Evolutionary conservation across 2,113 vertebrate species (phyloP).

Genomic region (Brachypodius melanocephalos): DNA sequence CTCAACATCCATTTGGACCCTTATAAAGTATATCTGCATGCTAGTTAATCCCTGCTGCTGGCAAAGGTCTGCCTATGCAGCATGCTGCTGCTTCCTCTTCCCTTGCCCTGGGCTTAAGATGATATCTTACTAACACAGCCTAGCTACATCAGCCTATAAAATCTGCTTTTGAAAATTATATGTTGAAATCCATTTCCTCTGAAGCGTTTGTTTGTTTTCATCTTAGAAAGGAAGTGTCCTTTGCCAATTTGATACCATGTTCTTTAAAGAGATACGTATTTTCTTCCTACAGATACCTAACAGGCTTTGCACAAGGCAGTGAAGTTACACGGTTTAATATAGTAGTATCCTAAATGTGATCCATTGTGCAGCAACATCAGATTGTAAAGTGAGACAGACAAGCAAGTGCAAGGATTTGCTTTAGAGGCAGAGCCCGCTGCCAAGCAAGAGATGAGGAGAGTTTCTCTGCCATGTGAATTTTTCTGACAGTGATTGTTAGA

Average conservation of each 20-base stretch:
- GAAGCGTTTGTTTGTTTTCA: neutral
- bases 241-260: neutral
- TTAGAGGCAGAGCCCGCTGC: neutral
- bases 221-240: neutral
- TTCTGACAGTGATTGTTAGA: neutral
- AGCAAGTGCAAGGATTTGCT: neutral
- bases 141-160: neutral
- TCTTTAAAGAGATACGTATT: neutral
- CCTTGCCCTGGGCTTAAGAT: neutral
- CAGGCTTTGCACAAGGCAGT: neutral
- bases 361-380: neutral
- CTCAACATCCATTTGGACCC: slow-evolving; percentile 1
- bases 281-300: neutral
- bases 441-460: neutral
- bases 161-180: neutral
- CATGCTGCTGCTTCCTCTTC: neutral
- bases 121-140: neutral
- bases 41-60: slow-evolving; percentile 20
- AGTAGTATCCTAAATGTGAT: neutral
- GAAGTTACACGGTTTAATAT: neutral
- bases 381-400: neutral
- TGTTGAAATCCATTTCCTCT: neutral
- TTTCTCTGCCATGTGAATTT: neutral
- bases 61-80: slow-evolving; percentile 5
- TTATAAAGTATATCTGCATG: slow-evolving; percentile 38